A percentile compares a stretch with the other conserved stretches of the same genome.
phyloP scores from a whole-genome alignment of 1,140 invertebrate genomes.

The Phortica variegata region DNA sequence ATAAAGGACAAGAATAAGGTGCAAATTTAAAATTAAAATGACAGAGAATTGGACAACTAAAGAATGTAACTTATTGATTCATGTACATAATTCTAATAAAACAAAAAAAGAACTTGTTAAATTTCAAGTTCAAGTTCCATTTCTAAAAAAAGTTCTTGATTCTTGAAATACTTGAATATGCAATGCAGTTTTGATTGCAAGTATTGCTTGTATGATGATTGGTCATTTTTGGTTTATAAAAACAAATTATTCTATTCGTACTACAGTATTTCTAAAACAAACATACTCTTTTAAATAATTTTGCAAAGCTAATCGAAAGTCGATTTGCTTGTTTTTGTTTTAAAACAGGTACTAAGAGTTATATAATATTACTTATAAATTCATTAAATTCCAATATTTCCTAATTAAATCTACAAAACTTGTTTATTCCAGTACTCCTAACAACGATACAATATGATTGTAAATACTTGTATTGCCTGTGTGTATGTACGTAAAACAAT shows the following conservation, averaged over 20 bases:
- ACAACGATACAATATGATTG: too few species aligned
- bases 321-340: background rate
- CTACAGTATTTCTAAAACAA: background rate
- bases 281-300: too few species aligned
- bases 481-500: background rate
- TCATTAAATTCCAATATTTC: too few species aligned
- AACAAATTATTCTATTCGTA: background rate
- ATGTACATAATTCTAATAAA: background rate
- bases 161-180: background rate
- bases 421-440: too few species aligned
- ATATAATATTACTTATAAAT: background rate
- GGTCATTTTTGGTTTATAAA: background rate
- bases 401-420: too few species aligned
- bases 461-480: background rate
- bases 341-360: background rate
- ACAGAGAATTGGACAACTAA: background rate
- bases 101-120: background rate
- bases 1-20: background rate
- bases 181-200: background rate
- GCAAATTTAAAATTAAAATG: background rate
- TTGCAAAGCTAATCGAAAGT: too few species aligned
- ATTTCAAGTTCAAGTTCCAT: too few species aligned
- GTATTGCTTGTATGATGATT: background rate
- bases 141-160: background rate
- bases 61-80: background rate